A percentile compares a stretch with the other conserved stretches of the same genome.
These are phyloP conservation scores for Acanthisitta chloris DNA, from an alignment of 2,113 vertebrate species.

Conservation along the genomic window DNA sequence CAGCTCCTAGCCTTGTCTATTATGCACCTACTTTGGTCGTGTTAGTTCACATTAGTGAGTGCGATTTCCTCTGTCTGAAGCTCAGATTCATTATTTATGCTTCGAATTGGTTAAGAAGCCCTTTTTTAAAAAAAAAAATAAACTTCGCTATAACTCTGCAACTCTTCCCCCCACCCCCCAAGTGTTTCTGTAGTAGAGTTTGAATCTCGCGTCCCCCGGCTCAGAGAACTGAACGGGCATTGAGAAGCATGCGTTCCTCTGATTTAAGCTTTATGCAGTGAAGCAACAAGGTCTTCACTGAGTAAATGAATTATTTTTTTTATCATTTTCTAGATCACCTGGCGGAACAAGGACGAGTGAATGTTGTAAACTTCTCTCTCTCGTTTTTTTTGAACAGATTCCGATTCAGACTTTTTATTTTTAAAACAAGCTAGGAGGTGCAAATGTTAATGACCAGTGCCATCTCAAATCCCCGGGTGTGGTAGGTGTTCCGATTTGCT, in stretches of 20 bases:
- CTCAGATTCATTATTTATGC: slow-evolving; percentile 41
- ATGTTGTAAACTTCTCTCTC: not conserved
- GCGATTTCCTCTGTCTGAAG: slow-evolving; percentile 69
- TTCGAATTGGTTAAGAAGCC: slow-evolving; percentile 16
- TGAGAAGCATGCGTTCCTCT: not conserved
- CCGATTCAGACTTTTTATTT: not conserved
- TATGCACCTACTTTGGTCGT: slow-evolving; percentile 56
- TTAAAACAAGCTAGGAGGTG: not conserved
- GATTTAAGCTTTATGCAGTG: not conserved
- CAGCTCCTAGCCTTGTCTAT: slow-evolving; percentile 51
- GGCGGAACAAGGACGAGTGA: not conserved
- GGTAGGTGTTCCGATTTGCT: not conserved
- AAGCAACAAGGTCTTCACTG: not conserved
- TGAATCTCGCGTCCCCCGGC: not conserved
- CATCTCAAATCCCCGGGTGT: not conserved
- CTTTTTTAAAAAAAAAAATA: not conserved
- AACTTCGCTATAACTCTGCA: not conserved
- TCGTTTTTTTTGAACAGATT: not conserved
- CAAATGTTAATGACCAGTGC: not conserved
- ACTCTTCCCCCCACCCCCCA: not conserved
- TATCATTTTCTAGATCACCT: not conserved
- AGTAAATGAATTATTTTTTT: not conserved
- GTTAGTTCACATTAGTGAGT: slow-evolving; percentile 64
- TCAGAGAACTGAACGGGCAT: not conserved
- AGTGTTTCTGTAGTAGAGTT: not conserved